Conservation (phyloP, 1,140 invertebrate species). For the Stegodyphus dumicola region DNA sequence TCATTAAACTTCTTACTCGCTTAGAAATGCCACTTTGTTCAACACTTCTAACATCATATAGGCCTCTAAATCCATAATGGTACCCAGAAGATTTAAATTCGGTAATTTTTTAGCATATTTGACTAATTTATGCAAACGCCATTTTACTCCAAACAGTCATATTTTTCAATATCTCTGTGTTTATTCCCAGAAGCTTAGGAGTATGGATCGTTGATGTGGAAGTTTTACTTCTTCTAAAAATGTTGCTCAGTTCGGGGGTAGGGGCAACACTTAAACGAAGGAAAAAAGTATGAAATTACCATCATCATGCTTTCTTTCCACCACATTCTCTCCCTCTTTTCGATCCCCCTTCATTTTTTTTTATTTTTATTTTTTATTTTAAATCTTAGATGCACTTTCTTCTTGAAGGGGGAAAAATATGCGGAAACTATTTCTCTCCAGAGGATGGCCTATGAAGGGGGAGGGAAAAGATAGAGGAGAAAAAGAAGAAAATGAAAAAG, state of each 20-base stretch:
- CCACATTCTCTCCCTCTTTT: constrained; percentile 7
- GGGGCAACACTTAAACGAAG: neutral
- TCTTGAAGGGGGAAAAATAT: neutral
- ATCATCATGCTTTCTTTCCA: constrained; percentile 8
- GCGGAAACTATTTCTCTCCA: constrained; percentile 36
- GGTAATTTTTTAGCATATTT: constrained; percentile 11
- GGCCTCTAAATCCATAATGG: constrained; percentile 11
- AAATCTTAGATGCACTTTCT: constrained; percentile 2
- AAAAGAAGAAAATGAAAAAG: constrained; percentile 1
- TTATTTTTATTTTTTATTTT: neutral
- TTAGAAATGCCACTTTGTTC: neutral
- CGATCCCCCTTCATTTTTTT: too few relatives aligned
- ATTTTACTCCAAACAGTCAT: constrained; percentile 47
- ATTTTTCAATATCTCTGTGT: constrained; percentile 43
- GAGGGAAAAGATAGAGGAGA: too few relatives aligned
- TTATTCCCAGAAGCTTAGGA: constrained; percentile 6
- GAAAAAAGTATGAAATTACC: constrained; percentile 25
- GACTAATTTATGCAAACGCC: constrained; percentile 46
- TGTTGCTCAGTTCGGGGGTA: neutral
- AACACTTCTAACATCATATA: neutral
- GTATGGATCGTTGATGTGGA: constrained; percentile 17
- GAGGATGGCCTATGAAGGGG: neutral
- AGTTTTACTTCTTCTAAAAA: constrained; percentile 16
- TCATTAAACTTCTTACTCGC: too few relatives aligned
- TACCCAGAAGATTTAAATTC: constrained; percentile 8